Evolutionary conservation across 2,797 vertebrate species (phyloP), one percentile per base, ranked within the genome.

Genomic region (Otus scops): DNA sequence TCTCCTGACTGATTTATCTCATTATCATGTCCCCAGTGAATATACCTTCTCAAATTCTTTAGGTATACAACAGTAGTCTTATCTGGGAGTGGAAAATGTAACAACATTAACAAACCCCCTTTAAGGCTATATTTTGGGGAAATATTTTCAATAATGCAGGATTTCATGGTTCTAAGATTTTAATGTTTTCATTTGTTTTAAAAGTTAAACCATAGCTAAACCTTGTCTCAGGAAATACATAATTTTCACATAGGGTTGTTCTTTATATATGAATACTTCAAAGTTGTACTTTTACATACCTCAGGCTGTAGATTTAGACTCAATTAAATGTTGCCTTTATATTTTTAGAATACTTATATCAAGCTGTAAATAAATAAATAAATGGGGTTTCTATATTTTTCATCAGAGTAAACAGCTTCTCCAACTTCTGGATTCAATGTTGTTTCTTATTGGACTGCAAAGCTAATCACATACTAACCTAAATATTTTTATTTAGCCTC

Each of bases 1-100:
- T 85, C 85, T 97, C 91, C 88, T 95, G 83, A 87, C 75, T 97
- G 65, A 93, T 93, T 97, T 96, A 76, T 89, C 79, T 97, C 93
- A 92, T 97, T 90, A 94, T 57, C 74, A 78, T 92, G 91, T 95
- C 77, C 83, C 69, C 56, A 21, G 78, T 95, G 86, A 84, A 93
- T 94, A 86, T 30, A 94, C 71, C 47, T 90, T 81, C 83, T 89
- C 0, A 3, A 88, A 96, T 68, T 22, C 22, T 92, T 89, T 89
- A 76, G 64, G 90, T 95, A 92, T 92, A 92, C 68, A 78, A 57
- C 86, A 83, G 26, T 71, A 95, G 74, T 56, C 65, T 95, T 88
- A 86, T 39, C 67, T 18, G 39, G 36, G 76, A 94, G 45, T 61
- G 83, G 78, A 90, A 95, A 93, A 89, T 36, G 24, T 60, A 91